Evolutionary conservation across 2,888 invertebrate species (phyloP).

Genomic region (Zygaena filipendulae): DNA sequence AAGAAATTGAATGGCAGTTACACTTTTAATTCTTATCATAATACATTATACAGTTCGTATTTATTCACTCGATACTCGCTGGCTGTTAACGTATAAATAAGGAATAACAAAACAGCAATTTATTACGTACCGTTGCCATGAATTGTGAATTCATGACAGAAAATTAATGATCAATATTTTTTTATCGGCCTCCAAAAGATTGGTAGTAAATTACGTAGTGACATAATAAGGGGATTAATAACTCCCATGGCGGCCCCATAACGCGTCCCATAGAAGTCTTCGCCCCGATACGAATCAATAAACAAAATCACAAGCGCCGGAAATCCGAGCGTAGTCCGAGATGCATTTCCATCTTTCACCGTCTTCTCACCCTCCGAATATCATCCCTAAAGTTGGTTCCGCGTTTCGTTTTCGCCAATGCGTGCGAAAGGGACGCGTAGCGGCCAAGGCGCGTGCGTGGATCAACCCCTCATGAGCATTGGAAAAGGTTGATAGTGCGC

Average conservation of each 20-base stretch:
- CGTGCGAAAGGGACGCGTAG: no score
- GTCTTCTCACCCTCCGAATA: constrained; percentile 64
- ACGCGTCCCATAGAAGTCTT: constrained; percentile 32
- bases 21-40: no score
- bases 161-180: constrained; percentile 30
- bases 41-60: no score
- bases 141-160: no score
- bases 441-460: constrained; percentile 57
- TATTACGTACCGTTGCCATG: no score
- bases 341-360: constrained; percentile 67
- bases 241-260: constrained; percentile 31
- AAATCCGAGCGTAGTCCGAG: constrained; percentile 64
- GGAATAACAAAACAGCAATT: no score
- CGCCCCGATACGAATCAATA: constrained; percentile 57
- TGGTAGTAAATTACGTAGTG: constrained; percentile 42
- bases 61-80: no score
- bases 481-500: constrained; percentile 50
- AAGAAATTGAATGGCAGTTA: no score
- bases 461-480: constrained; percentile 54
- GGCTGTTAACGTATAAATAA: no score
- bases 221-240: constrained; percentile 56
- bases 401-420: constrained; percentile 28
- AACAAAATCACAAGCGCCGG: constrained; percentile 65
- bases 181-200: constrained; percentile 35
- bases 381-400: constrained; percentile 51